Evolutionary conservation across 1,140 invertebrate species (phyloP).

Genomic region (Heliothis virescens): DNA sequence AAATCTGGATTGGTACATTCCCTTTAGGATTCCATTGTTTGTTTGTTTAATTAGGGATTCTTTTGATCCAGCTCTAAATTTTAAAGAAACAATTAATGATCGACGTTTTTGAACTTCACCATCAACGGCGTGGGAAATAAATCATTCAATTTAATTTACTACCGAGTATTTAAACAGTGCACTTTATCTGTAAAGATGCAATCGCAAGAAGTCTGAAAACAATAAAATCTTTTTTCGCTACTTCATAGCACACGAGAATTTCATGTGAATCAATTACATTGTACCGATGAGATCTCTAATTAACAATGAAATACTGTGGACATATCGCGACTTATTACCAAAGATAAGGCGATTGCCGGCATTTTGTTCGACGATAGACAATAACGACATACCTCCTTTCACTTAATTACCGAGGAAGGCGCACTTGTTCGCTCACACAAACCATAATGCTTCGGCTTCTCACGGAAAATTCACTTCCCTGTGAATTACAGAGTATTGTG

Average conservation of each 20-base stretch:
- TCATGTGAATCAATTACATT: slow-evolving; percentile 7
- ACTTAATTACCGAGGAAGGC: slow-evolving; percentile 42
- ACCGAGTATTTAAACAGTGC: neutral
- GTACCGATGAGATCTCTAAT: slow-evolving; percentile 8
- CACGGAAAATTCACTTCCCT: slow-evolving; percentile 42
- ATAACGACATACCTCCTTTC: slow-evolving; percentile 32
- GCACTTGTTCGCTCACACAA: slow-evolving; percentile 13
- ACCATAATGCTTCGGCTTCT: slow-evolving; percentile 30
- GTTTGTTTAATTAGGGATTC: slow-evolving; percentile 12
- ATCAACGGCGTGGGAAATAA: too few relatives aligned
- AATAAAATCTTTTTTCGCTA: slow-evolving; percentile 6
- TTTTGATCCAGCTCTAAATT: slow-evolving; percentile 10
- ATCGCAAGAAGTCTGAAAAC: neutral
- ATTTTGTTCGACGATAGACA: slow-evolving; percentile 25
- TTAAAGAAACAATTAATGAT: neutral
- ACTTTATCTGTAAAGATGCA: neutral
- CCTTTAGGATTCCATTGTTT: slow-evolving; percentile 7
- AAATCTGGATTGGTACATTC: neutral
- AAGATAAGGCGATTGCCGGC: slow-evolving; percentile 27
- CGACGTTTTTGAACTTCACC: too few relatives aligned
- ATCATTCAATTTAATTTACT: neutral
- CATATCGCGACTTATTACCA: neutral
- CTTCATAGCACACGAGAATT: slow-evolving; percentile 7
- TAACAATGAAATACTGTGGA: neutral
- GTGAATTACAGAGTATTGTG: slow-evolving; percentile 22